Base-by-base conservation (phyloP, 2,888 invertebrate genomes). In the Argyresthia goedartella region DNA sequence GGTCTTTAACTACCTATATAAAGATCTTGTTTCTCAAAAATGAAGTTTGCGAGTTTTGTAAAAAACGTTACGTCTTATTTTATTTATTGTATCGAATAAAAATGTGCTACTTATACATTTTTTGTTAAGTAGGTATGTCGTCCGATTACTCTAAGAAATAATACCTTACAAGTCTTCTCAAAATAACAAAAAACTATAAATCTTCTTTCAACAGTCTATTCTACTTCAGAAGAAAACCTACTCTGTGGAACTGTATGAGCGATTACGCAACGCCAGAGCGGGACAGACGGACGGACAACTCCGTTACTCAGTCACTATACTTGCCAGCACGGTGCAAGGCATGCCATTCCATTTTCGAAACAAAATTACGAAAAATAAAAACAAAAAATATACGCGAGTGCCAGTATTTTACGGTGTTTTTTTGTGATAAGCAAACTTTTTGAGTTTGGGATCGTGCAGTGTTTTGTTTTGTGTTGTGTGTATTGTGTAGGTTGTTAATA, bases 161-260 rank as follows among this genome's bases (percentile, higher is more conserved):
- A 25, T 25, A n/a, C n/a, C n/a, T n/a, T n/a, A 25, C 2, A 25
- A 25, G 6, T 4, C 25, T 6, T 25, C 25, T 25, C 25, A 25
- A 25, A 25, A 25, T 6, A n/a, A 25, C 25, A 25, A 25, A 25
- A 25, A 25, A 25, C 25, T 4, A 25, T 4, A 25, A 25, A 25
- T 4, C 2, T 4, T 4, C 25, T 4, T 25, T 25, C 6, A 25
- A 25, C 25, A 25, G 47, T 47, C 49, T 9, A 47, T 39, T 49
- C 49, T 39, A 25, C 15, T 4, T 15, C 3, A 14, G 35, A 11
- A 35, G n/a, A 36, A 39, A 11, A 36, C 36, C 47, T 73, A 80
- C 79, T 82, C 81, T 81, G 77, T 79, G 80, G 71, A 70, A 80
- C 80, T 4, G 39, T 11, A 81, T 82, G 81, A 81, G 61, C 61